Conservation (phyloP, 2,797 vertebrate species). For the Pachyuromys duprasi region DNA sequence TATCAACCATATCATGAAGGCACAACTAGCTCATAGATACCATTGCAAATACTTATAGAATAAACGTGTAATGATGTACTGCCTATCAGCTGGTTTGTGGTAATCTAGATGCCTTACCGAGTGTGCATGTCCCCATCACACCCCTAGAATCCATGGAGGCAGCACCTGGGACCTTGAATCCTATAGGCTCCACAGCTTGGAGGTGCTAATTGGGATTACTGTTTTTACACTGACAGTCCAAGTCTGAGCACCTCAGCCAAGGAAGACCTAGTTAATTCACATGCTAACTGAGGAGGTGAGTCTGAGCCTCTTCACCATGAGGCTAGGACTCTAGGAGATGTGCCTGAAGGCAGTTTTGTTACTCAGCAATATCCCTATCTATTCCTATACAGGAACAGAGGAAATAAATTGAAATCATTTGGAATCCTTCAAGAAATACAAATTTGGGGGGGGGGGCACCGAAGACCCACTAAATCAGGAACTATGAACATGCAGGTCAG, state of each 20-base stretch:
- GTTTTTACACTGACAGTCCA: rapidly evolving
- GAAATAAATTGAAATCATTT: background rate
- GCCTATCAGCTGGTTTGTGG: rapidly evolving
- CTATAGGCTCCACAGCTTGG: background rate
- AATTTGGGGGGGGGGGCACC: background rate
- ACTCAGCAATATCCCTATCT: background rate
- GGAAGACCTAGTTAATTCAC: background rate
- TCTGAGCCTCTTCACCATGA: background rate
- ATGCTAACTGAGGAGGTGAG: background rate
- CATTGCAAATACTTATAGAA: background rate
- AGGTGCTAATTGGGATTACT: background rate
- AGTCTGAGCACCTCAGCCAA: background rate
- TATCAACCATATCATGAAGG: background rate
- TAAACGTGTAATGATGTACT: rapidly evolving
- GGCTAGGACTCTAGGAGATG: background rate
- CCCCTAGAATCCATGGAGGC: too few species aligned
- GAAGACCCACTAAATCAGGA: background rate
- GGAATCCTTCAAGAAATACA: background rate
- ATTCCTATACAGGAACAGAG: background rate
- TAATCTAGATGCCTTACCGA: background rate
- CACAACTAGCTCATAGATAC: background rate
- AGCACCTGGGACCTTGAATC: background rate
- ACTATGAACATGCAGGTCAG: background rate
- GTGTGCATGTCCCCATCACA: too few species aligned
- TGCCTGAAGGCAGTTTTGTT: background rate